Base-by-base conservation (phyloP, 2,888 invertebrate genomes). In the Ctena decussata region DNA sequence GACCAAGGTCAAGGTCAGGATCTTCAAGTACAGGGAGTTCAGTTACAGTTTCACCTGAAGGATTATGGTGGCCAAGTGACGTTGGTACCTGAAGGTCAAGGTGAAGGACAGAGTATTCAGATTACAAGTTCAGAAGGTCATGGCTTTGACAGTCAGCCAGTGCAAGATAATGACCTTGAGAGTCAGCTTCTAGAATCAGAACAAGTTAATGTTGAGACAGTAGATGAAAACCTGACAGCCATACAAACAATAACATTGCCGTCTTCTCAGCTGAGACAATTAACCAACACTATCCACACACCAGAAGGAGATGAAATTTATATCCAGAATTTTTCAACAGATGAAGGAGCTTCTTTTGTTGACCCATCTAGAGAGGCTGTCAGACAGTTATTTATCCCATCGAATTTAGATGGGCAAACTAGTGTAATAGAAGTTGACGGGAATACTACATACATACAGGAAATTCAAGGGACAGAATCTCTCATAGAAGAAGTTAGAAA, bases 191-290 rank as follows among this genome's bases (percentile, higher is more conserved):
- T 72, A 39, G 46, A 46, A 18, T 8, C 2, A 1, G 30, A 37
- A 21, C 70, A 32, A 21, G 57, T 57, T 15, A 35, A 75, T 37
- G 77, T 57, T 21, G 80, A 85, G 24, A 18, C n/a, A 18, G 57
- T 83, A 15, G 90, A 86, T 39, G 86, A 88, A 57, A 89, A 90
- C 41, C 84, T 86, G 12, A 88, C 84, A 39, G 87, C 85, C 12
- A 87, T 87, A 15, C 82, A 88, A 60, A 84, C 85, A 15, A 89
- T 91, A 21, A 87, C 84, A 18, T 82, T 87, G 53, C 37, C 82
- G 0, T 80, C 85, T 24, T 87, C 88, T 32, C 86, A 88, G 60
- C 77, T 85, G 32, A 53, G 30, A 35, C 85, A 84, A 30, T 74
- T 84, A 21, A 81, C 75, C 18, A 69, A 84, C 30, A 75, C 76